phyloP scores from a whole-genome alignment of 1,140 invertebrate genomes.

The Campoletis sonorensis region DNA sequence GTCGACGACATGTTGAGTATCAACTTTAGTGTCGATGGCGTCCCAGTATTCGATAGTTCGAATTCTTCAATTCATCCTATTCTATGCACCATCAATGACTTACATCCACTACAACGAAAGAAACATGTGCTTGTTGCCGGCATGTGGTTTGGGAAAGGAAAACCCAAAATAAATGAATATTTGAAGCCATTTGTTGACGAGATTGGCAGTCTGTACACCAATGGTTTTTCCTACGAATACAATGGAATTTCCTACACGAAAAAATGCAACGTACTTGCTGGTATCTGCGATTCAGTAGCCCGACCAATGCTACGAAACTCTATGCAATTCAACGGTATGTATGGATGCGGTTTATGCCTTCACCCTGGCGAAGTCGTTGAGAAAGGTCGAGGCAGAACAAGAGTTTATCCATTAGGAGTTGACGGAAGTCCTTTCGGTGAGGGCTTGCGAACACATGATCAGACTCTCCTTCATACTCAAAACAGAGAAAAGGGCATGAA shows the following conservation, averaged over 20 bases:
- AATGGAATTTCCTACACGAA: constrained; percentile 36
- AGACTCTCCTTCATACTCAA: constrained; percentile 41
- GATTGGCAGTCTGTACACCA: constrained; percentile 21
- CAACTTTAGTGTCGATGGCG: constrained; percentile 55
- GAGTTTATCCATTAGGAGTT: constrained; percentile 52
- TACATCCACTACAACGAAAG: constrained; percentile 1
- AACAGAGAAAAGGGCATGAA: constrained; percentile 54
- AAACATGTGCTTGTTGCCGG: constrained; percentile 47
- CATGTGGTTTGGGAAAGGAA: constrained; percentile 53
- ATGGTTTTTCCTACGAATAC: constrained; percentile 54
- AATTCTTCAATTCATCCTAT: constrained; percentile 48
- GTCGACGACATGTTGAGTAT: neutral
- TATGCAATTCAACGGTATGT: constrained; percentile 58
- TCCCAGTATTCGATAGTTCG: constrained; percentile 52
- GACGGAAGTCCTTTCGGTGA: constrained; percentile 51
- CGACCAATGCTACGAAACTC: constrained; percentile 51
- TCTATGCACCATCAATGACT: constrained; percentile 51
- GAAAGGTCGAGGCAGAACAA: constrained; percentile 48
- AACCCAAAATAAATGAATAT: constrained; percentile 56
- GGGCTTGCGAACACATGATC: constrained; percentile 49
- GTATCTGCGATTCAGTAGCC: constrained; percentile 57
- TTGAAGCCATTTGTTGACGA: constrained; percentile 56
- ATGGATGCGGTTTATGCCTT: constrained; percentile 60
- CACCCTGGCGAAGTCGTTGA: constrained; percentile 55
- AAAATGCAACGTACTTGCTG: constrained; percentile 52